Evolutionary conservation across 2,797 vertebrate genomes (phyloP).

Genomic region (Rhinogobio ventralis): DNA sequence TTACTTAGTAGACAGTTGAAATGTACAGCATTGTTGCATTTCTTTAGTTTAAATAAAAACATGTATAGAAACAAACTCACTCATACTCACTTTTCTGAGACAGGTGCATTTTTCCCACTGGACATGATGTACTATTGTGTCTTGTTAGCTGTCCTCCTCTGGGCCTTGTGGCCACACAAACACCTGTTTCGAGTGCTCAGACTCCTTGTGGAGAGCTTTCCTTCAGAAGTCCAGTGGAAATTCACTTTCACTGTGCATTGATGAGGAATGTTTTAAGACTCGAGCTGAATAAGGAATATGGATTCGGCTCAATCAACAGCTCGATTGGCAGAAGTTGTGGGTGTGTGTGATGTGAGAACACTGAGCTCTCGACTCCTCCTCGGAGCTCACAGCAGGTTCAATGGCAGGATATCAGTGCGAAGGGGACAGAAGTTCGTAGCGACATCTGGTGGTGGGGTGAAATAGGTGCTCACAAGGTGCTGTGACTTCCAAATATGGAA

Average conservation of each 20-base stretch:
- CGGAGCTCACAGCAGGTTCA: not conserved
- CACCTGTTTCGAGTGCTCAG: conserved; percentile 67
- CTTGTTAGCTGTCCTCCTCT: conserved; percentile 45
- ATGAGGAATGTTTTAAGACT: not conserved
- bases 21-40: not conserved
- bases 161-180: conserved; percentile 45
- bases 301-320: not conserved
- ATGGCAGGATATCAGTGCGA: not conserved
- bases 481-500: no score
- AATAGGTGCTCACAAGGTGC: not conserved
- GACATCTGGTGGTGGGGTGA: conserved; percentile 20
- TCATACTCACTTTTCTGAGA: conserved; percentile 72
- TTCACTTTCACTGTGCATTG: not conserved
- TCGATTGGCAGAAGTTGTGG: not conserved
- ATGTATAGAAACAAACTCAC: not conserved
- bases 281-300: not conserved
- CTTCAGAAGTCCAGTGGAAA: conserved; percentile 10
- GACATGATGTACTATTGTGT: conserved; percentile 69
- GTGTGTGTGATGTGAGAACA: conserved; percentile 14
- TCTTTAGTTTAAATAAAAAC: not conserved
- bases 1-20: not conserved
- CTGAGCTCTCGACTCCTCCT: conserved; percentile 36
- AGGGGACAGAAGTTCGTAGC: not conserved
- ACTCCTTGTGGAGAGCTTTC: not conserved
- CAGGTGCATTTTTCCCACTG: conserved; percentile 74